Conservation (phyloP, 2,797 vertebrate species). For the Rhincodon typus region DNA sequence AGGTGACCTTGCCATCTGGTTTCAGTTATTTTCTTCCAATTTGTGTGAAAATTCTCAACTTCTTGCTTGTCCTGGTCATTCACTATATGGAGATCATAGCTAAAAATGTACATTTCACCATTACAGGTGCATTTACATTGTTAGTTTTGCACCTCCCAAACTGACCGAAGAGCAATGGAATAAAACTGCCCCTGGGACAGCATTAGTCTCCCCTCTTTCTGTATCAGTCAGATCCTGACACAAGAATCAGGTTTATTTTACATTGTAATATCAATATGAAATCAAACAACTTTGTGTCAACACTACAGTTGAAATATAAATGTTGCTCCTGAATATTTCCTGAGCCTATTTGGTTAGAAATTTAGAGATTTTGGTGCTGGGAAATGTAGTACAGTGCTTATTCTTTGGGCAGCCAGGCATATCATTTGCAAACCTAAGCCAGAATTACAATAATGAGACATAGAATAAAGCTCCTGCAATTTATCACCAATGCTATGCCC, state of each 20-base stretch:
- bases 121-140: not conserved
- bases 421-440: not conserved
- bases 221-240: not conserved
- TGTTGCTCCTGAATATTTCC: too few species aligned
- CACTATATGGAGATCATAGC: not conserved
- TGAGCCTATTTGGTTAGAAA: not conserved
- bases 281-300: not conserved
- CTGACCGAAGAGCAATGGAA: not conserved
- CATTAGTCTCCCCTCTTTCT: not conserved
- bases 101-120: not conserved
- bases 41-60: not conserved
- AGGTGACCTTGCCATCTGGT: not conserved
- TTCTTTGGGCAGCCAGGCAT: not conserved
- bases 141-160: not conserved
- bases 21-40: not conserved
- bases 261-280: not conserved
- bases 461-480: not conserved
- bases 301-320: not conserved
- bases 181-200: not conserved
- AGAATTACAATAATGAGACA: not conserved
- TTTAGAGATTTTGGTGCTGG: not conserved
- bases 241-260: not conserved
- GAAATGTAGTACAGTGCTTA: not conserved
- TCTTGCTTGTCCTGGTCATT: not conserved
- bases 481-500: not conserved